Evolutionary conservation across 2,888 invertebrate species (phyloP), one percentile per base, ranked within the genome.

Genomic region (Argynnis bischoffii): DNA sequence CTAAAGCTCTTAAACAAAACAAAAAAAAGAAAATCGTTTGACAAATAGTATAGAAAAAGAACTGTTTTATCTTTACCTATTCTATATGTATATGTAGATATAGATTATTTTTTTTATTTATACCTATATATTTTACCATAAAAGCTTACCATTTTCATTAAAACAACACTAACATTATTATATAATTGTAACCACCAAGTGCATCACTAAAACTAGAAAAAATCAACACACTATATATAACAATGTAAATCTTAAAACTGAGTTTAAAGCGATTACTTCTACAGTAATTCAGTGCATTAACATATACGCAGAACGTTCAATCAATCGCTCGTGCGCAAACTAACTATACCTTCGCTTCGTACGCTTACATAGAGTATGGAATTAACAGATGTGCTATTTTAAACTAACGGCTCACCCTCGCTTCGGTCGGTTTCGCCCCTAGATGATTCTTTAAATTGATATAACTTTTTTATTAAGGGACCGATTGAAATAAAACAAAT

Each of bases 241-340:
- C 16, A 16, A 13, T 31, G 11, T 48, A 31, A 6, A 31, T 16
- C 0, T 14, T 5, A 55, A 55, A 55, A 55, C 35, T 41, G 13
- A 55, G 13, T 35, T n/a, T n/a, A 2, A 55, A 13, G 0, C 1
- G 16, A 16, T 55, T 41, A 35, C 13, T 55, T 13, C 6, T 35
- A 16, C 13, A 35, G 55, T 26, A n/a, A 16, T 59, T 13, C 21
- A 47, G 26, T 14, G 21, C 15, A 48, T 6, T n/a, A 50, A 59
- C 47, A 26, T 55, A 50, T 35, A 51, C 6, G 26, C 15, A 47
- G 41, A 18, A 56, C 61, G 64, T 50, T 61, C 51, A 66, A 64
- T 53, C 35, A 56, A 54, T 15, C 66, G 69, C 72, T 66, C 70
- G 41, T 65, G 65, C 69, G 72, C 69, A 63, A 61, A 72, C 71